Conservation (phyloP, 1,140 invertebrate species). For the Luehdorfia chinensis region DNA sequence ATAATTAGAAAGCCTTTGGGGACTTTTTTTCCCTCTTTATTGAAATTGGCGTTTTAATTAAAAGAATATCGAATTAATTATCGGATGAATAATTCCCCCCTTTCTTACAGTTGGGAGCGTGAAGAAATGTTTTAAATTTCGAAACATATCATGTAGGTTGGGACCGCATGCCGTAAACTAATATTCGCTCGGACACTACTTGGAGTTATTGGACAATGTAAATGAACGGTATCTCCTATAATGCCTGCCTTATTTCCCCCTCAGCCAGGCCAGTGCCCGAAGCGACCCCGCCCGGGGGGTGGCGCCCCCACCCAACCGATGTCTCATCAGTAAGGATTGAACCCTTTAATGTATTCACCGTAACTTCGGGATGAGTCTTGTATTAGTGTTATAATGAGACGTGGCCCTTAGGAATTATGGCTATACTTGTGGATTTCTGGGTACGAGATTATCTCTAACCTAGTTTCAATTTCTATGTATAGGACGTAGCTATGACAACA, state of each 20-base stretch:
- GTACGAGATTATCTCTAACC: conserved; percentile 58
- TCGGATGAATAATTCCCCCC: too few relatives aligned
- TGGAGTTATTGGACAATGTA: conserved; percentile 76
- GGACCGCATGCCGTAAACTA: conserved; percentile 68
- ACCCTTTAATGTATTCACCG: conserved; percentile 76
- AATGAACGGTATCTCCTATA: conserved; percentile 76
- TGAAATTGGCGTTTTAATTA: conserved; percentile 68
- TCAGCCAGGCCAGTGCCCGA: conserved; percentile 58
- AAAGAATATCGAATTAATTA: conserved; percentile 71
- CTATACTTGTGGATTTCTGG: conserved; percentile 62
- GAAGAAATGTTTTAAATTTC: too few relatives aligned
- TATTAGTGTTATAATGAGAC: conserved; percentile 77
- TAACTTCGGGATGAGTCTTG: conserved; percentile 75
- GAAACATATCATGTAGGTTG: too few relatives aligned
- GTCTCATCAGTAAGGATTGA: conserved; percentile 76
- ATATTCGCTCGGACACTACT: conserved; percentile 74
- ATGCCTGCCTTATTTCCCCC: conserved; percentile 71
- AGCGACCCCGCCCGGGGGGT: conserved; percentile 38
- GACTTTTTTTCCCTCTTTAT: conserved; percentile 50
- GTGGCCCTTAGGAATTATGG: conserved; percentile 74
- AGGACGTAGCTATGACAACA: conserved; percentile 15
- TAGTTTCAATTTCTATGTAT: conserved; percentile 69
- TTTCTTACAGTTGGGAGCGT: too few relatives aligned
- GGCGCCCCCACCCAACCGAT: conserved; percentile 52
- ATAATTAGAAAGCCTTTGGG: conserved; percentile 58